phyloP scores from a whole-genome alignment of 2,113 vertebrate species.

The Accipiter cooperii region DNA sequence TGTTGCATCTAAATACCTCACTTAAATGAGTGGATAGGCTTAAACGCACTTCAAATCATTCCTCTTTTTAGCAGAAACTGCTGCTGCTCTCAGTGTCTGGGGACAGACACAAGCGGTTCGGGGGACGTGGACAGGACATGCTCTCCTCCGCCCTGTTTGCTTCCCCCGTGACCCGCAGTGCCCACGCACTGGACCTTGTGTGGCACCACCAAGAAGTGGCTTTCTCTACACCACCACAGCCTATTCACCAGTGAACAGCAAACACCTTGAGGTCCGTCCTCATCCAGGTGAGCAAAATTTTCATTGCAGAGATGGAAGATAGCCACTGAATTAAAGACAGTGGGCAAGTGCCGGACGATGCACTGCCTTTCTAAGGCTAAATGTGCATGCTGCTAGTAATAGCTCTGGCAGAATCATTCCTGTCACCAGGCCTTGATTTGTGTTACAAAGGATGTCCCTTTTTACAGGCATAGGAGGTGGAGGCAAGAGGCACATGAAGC shows the following conservation, averaged over 20 bases:
- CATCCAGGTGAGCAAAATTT: neutral
- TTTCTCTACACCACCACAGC: neutral
- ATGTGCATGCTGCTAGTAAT: rapidly evolving
- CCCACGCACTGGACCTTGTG: rapidly evolving
- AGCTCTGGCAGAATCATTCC: neutral
- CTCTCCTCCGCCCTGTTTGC: neutral
- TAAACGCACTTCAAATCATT: neutral
- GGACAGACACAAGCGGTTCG: rapidly evolving
- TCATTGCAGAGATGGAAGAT: neutral
- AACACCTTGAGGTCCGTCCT: neutral
- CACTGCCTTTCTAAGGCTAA: neutral
- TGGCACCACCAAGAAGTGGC: neutral
- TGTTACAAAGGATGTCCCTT: neutral
- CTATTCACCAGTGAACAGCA: neutral
- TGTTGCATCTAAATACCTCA: neutral
- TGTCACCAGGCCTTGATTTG: neutral
- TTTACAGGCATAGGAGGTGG: neutral
- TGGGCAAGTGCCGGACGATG: neutral
- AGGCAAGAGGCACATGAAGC: neutral
- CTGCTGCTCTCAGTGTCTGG: neutral
- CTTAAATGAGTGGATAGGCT: neutral
- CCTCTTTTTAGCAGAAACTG: neutral
- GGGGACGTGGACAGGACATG: neutral
- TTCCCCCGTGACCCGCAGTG: neutral
- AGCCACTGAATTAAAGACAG: neutral